Base-by-base conservation (phyloP, 2,888 invertebrate genomes). In the Cephus runcator region DNA sequence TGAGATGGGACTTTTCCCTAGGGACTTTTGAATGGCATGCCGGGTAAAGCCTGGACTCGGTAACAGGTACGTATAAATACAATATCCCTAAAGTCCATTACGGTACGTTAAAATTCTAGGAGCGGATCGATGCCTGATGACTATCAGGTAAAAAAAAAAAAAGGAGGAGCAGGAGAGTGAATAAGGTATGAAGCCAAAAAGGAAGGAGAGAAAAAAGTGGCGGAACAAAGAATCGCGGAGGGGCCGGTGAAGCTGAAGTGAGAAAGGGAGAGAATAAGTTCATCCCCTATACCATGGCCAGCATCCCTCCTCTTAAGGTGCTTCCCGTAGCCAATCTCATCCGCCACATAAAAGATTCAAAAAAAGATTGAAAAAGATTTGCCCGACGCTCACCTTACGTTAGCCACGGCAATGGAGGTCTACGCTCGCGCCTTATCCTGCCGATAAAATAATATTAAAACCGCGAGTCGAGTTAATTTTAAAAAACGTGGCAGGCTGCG, bases 361-460 rank as follows among this genome's bases (percentile, higher is more conserved):
- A 85, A 86, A 86, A 84, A 86, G 85, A 86, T 85, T 85, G 87
- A 85, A 83, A 86, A 87, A 86, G 87, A 87, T 86, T 86, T 87
- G 85, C 84, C 80, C 85, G 87, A 80, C 69, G 34, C 74, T 34
- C 74, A 11, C 75, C 82, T 74, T 76, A 79, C 78, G 75, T 73
- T 75, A 76, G 74, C 81, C 75, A 75, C 78, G 78, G 75, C 36
- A 79, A 77, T 73, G 80, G 71, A 15, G 78, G 74, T 68, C 71
- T 34, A 4, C 34, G 34, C 35, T 34, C 73, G 4, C 75, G 69
- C 75, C 40, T 73, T 76, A 56, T 35, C 78, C 35, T 73, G 80
- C 77, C 85, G 81, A 84, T 87, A 82, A 84, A 87, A 86, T 87
- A 85, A 85, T 79, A 84, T 85, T 81, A 83, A 81, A 85, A 81